phyloP scores from a whole-genome alignment of 2,797 vertebrate species.

The Muscicapa striata region DNA sequence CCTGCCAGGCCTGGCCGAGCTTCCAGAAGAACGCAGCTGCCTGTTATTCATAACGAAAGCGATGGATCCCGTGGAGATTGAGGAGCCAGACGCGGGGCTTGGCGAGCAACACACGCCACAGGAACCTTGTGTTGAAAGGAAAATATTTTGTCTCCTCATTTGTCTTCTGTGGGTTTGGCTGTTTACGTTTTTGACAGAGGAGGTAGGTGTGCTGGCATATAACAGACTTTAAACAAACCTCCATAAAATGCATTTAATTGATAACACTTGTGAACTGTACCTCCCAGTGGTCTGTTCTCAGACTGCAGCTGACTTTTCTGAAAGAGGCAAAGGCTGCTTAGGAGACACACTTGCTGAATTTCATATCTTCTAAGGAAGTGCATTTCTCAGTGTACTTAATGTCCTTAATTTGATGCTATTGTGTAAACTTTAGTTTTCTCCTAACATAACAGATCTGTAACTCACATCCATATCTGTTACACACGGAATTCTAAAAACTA shows the following conservation, averaged over 20 bases:
- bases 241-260: background rate
- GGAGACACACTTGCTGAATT: background rate
- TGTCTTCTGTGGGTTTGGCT: background rate
- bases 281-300: background rate
- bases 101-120: background rate
- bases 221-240: background rate
- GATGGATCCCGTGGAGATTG: background rate
- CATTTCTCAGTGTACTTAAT: rapidly evolving
- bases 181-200: background rate
- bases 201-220: background rate
- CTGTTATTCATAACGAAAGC: background rate
- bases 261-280: background rate
- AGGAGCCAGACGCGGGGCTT: rapidly evolving
- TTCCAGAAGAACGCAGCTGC: background rate
- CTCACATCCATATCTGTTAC: background rate
- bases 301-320: background rate
- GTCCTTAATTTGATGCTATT: background rate
- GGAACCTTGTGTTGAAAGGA: background rate
- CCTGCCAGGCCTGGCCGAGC: too few species aligned
- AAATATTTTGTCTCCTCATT: background rate
- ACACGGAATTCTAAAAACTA: background rate
- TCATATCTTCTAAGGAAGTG: background rate
- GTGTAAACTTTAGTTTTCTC: too few species aligned
- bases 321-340: background rate
- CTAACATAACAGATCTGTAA: background rate